Evolutionary conservation across 2,113 vertebrate species (phyloP).

Genomic region (Ovis canadensis): DNA sequence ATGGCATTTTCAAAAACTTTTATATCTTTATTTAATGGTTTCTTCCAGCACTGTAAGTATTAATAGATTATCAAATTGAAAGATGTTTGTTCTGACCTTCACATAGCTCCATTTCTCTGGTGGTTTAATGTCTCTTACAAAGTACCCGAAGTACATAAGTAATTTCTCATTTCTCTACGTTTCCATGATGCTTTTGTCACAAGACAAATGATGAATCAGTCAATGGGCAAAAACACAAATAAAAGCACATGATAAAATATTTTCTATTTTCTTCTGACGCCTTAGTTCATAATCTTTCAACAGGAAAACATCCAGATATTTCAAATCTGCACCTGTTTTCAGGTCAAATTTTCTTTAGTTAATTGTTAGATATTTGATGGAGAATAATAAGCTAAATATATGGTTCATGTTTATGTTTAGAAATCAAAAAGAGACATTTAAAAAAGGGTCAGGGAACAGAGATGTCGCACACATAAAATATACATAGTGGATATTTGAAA

Average conservation of each 20-base stretch:
- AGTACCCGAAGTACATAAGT: constrained; percentile 21
- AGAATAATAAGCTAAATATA: not conserved
- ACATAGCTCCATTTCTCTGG: constrained; percentile 26
- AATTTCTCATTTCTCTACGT: constrained; percentile 27
- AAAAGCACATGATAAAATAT: not conserved
- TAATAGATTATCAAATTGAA: constrained; percentile 70
- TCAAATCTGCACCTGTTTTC: not conserved
- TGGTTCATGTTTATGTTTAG: not conserved
- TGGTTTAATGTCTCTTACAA: constrained; percentile 35
- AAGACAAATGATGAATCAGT: constrained; percentile 21
- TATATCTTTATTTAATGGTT: constrained; percentile 63
- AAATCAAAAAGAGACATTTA: not conserved
- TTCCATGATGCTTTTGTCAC: not conserved
- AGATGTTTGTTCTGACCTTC: constrained; percentile 70
- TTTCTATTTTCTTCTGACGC: not conserved
- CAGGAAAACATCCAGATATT: not conserved
- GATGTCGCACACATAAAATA: not conserved
- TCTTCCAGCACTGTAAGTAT: constrained; percentile 53
- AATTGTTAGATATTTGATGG: not conserved
- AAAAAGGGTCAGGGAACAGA: not conserved
- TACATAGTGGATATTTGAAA: not conserved
- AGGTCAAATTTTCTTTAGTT: not conserved
- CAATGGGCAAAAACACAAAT: not conserved
- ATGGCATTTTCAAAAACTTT: constrained; percentile 66
- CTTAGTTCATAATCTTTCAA: not conserved